Base-by-base conservation (phyloP, 2,888 invertebrate genomes). In the Volucella inflata region DNA sequence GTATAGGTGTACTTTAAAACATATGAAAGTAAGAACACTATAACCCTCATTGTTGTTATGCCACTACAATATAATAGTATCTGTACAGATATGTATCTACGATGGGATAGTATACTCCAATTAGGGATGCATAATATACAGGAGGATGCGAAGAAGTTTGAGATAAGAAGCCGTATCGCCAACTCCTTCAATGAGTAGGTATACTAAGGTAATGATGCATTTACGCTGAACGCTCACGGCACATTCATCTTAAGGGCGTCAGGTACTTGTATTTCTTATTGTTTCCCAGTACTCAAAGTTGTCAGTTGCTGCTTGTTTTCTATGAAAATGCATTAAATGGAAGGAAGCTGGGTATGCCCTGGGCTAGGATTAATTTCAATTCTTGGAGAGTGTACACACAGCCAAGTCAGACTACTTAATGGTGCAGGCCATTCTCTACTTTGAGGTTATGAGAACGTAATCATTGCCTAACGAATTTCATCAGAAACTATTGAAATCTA, bases 91-190 rank as follows among this genome's bases (percentile, higher is more conserved):
- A 36, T 55, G 51, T 44, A 77, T 72, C 30, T 50, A 50, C 11
- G 40, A 14, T 8, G n/a, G 21, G 3, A n/a, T 48, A 38, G 62
- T 12, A 84, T 78, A 78, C 68, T 78, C 65, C 78, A 83, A 84
- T 84, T 84, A 84, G 79, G 83, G 75, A 79, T 74, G 74, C 64
- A 84, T 79, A 70, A 75, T 59, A 74, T 78, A 67, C 75, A 75
- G 36, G 50, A 21, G 21, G 78, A 48, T 46, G 55, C 44, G n/a
- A 50, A n/a, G 55, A 36, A 42, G 30, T 21, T n/a, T 48, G 14
- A 46, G 59, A 51, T 57, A 67, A 51, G 21, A 65, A 64, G 55
- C 36, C 53, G 50, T 36, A 9, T n/a, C 53, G 9, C 30, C 30
- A 42, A 46, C 21, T 40, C 17, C 36, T 44, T 16, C 17, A 53